phyloP scores from a whole-genome alignment of 1,140 invertebrate genomes.

The Habropoda laboriosa region DNA sequence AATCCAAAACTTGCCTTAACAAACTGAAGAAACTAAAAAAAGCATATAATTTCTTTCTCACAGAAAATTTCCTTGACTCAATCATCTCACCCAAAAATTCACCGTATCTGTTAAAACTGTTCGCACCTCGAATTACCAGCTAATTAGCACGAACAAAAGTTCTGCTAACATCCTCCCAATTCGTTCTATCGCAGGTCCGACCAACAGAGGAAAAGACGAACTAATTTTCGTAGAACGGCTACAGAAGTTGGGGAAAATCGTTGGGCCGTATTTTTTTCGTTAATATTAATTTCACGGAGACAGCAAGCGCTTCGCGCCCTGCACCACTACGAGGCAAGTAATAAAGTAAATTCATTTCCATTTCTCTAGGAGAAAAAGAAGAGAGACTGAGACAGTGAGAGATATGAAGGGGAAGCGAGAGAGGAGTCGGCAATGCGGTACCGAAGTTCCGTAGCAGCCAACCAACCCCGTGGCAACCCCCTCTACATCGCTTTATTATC shows the following conservation, averaged over 20 bases:
- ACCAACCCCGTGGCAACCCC: slow-evolving; percentile 37
- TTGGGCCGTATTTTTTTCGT: slow-evolving; percentile 16
- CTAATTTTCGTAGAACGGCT: slow-evolving; percentile 21
- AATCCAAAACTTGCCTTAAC: no score
- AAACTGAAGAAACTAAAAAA: no score
- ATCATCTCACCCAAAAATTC: not conserved
- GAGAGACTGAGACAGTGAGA: not conserved
- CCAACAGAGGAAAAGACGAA: not conserved
- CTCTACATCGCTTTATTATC: slow-evolving; percentile 63
- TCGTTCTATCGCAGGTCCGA: not conserved
- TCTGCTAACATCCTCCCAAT: not conserved
- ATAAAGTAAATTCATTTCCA: slow-evolving; percentile 63
- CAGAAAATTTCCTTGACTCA: no score
- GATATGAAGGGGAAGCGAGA: not conserved
- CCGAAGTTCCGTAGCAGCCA: slow-evolving; percentile 45
- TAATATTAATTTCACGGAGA: slow-evolving; percentile 50
- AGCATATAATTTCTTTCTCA: no score
- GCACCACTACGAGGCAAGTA: slow-evolving; percentile 8
- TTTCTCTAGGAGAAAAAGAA: slow-evolving; percentile 31
- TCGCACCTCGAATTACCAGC: not conserved
- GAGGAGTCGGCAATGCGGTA: slow-evolving; percentile 11
- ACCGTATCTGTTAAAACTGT: not conserved
- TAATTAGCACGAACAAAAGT: not conserved
- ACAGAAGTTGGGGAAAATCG: not conserved
- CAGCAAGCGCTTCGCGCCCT: slow-evolving; percentile 17